These are phyloP conservation scores for Tortricodes alternella DNA, from an alignment of 2,888 invertebrate species.

Conservation along the genomic window DNA sequence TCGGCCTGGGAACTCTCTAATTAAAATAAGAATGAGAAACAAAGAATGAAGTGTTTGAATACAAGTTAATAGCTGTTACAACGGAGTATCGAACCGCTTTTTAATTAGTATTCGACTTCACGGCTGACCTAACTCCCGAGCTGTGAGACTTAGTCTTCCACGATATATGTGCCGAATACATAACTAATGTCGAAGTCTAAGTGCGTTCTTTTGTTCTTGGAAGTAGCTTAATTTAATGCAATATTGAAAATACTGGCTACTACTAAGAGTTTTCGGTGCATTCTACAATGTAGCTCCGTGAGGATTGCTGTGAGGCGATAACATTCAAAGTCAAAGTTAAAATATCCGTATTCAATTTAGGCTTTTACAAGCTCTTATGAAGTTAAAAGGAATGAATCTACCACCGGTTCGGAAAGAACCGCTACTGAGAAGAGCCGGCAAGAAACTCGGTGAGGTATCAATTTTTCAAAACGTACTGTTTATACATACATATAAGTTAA, in stretches of 20 bases:
- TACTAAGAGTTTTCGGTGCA: no score
- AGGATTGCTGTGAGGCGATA: no score
- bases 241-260: background rate
- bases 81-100: conserved; percentile 10
- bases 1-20: conserved; percentile 9
- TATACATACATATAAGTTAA: no score
- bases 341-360: no score
- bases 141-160: conserved; percentile 7
- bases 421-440: no score
- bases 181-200: conserved; percentile 1
- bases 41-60: conserved; percentile 17
- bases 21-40: conserved; percentile 24
- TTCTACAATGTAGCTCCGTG: no score
- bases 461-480: no score
- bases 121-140: conserved; percentile 3
- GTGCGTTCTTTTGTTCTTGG: conserved; percentile 10
- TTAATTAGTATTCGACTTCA: conserved; percentile 13
- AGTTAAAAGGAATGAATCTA: no score
- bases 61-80: background rate
- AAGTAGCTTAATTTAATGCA: background rate
- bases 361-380: no score
- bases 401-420: no score
- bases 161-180: conserved; percentile 19
- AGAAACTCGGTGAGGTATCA: no score
- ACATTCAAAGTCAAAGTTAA: no score